These are phyloP conservation scores for Platanista minor DNA, from an alignment of 2,113 vertebrate species.

Conservation along the genomic window DNA sequence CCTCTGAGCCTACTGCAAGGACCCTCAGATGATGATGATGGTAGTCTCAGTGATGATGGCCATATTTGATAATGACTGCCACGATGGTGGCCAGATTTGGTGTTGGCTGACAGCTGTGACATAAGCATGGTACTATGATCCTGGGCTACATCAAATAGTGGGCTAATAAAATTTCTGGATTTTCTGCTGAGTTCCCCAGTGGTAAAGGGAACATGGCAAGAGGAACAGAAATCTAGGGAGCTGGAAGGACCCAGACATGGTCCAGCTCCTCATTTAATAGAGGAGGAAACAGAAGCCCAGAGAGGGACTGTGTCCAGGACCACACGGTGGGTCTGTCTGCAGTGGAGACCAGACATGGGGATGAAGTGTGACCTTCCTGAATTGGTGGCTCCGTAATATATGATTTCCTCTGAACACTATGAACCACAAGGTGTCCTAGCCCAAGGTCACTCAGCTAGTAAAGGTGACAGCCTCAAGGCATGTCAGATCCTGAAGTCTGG, in stretches of 20 bases:
- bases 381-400: accelerated
- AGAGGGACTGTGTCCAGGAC: background rate
- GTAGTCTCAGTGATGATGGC: background rate
- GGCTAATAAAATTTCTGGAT: background rate
- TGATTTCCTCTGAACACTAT: accelerated
- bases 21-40: background rate
- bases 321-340: background rate
- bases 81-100: background rate
- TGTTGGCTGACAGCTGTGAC: background rate
- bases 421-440: background rate
- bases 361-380: background rate
- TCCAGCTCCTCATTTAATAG: background rate
- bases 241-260: background rate
- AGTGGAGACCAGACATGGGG: accelerated
- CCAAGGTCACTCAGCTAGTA: background rate
- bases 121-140: background rate
- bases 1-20: background rate
- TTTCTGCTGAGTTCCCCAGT: background rate
- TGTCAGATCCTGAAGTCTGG: background rate
- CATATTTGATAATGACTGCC: background rate
- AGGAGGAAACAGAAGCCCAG: background rate
- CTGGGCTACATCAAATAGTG: too few species aligned
- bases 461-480: background rate
- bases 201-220: background rate
- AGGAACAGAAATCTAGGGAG: background rate